Base-by-base conservation (phyloP, 1,140 invertebrate species). In the Caenorhabditis latens region DNA sequence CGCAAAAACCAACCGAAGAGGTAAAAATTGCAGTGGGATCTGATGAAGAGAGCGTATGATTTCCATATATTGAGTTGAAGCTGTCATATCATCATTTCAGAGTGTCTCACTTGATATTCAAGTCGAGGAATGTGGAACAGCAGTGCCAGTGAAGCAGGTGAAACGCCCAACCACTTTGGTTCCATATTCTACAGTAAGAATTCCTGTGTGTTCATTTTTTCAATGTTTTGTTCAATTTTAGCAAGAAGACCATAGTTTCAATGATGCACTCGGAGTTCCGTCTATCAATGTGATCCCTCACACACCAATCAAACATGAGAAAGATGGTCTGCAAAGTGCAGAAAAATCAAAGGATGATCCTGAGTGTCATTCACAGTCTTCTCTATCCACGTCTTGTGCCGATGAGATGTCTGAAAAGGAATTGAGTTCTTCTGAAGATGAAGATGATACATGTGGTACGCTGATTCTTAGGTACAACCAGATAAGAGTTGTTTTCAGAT, bases 241-340 rank as follows among this genome's bases (percentile, higher is more conserved):
- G 61, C 46, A 65, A 16, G 84, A 84, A 46, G 57, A 61, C 13
- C 84, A 53, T 43, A 84, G 57, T 65, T 84, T 65, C 19, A 50
- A 50, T 48, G 57, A 53, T 50, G 84, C 61, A 6, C 86, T 92
- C 5, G 84, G 58, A 19, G 89, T 92, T n/a, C 91, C 91, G 21
- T 88, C 87, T 0, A 92, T 92, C 24, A 91, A 92, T 84, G 85
- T 92, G 13, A 92, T 92, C 43, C 91, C 91, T 11, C 91, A 92
- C 82, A 92, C 91, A 19, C 91, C 91, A 11, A 83, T 92, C n/a
- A 92, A 90, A n/a, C 91, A 84, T 6, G 55, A 83, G 5, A 57
- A 61, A 13, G 46, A 82, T 58, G 55, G 55, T 42, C 11, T 84
- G 58, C 53, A 58, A 9, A 42, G 24, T 32, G 21, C 42, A 6